Base-by-base conservation (phyloP, 2,113 vertebrate genomes). In the Hippocampus barbouri region DNA sequence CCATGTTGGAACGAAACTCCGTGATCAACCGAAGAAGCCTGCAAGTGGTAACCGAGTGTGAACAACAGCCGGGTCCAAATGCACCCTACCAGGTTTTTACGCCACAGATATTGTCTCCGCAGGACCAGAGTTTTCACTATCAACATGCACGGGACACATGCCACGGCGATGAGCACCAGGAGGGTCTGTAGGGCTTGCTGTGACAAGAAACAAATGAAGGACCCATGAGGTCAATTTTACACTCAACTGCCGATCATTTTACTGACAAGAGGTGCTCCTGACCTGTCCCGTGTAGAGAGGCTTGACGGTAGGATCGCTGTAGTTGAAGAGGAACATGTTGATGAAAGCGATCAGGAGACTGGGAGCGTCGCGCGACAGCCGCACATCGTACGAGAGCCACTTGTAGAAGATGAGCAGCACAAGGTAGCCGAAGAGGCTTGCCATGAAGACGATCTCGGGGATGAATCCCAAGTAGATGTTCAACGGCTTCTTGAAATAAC, bases 241-340 rank as follows among this genome's bases (percentile, higher is more conserved):
- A 53, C 2, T 3, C 56, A 62, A 66, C 30, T 7, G 8, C 53
- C 12, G 10, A 56, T 11, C 20, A 15, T 15, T 49, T 63, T 2
- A 9, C n/a, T 9, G 1, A 41, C 30, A 54, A 34, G 21, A 18
- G 23, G 23, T 60, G 25, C 15, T 14, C 47, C 79, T 0, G 45
- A 99, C 97, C 95, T 99, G 97, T 74, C 97, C 97, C n/a, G 80
- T 93, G 76, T 99, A 99, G 9, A 99, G 93, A 76, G 92, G 92
- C 25, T 92, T 88, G 73, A 73, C 88, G 40, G 75, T 92, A 54
- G 91, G 86, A 69, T 98, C 96, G 0, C 61, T 79, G 69, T 98
- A 97, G 86, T 91, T 96, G 87, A 99, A 99, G 49, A 99, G 93
- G 83, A 96, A 98, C 97, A 99, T 99, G 89, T 99, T 99, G 84